These are phyloP conservation scores for Gadopsis bispinosus DNA, from an alignment of 2,797 vertebrate species.

Conservation along the genomic window DNA sequence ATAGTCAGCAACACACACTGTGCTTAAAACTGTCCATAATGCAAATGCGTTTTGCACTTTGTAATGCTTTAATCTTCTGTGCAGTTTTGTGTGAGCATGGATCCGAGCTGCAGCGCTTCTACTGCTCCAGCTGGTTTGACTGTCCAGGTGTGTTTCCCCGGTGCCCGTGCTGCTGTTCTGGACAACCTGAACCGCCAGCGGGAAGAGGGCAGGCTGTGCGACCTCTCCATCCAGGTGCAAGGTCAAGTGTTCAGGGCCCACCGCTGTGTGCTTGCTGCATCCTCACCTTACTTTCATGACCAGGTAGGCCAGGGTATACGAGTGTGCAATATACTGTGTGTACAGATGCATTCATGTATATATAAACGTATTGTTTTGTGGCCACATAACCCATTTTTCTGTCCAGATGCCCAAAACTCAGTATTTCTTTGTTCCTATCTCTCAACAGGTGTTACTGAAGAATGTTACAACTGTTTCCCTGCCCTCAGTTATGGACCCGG, in stretches of 20 bases:
- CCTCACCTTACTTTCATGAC: constrained; percentile 95
- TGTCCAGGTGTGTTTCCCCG: constrained; percentile 93
- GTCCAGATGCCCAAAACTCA: not conserved
- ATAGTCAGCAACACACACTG: not conserved
- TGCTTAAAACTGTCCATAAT: not conserved
- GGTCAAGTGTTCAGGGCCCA: constrained; percentile 94
- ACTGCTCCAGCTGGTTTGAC: constrained; percentile 73
- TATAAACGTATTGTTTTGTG: not conserved
- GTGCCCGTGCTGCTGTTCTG: constrained; percentile 88
- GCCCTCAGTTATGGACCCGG: constrained; percentile 92
- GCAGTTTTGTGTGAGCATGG: constrained; percentile 72
- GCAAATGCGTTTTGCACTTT: not conserved
- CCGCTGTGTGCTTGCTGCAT: constrained; percentile 93
- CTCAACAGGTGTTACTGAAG: constrained; percentile 89
- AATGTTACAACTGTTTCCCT: constrained; percentile 91
- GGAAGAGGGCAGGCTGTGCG: constrained; percentile 91
- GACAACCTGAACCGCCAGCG: constrained; percentile 94
- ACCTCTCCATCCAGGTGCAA: constrained; percentile 92
- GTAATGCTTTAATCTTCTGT: not conserved
- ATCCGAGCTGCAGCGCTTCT: constrained; percentile 71
- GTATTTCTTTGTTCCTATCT: not conserved
- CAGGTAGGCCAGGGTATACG: constrained; percentile 78
- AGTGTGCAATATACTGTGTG: not conserved
- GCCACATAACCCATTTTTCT: not conserved
- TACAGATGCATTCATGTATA: not conserved